Base-by-base conservation (phyloP, 2,797 vertebrate genomes). In the Myotis planiceps region DNA sequence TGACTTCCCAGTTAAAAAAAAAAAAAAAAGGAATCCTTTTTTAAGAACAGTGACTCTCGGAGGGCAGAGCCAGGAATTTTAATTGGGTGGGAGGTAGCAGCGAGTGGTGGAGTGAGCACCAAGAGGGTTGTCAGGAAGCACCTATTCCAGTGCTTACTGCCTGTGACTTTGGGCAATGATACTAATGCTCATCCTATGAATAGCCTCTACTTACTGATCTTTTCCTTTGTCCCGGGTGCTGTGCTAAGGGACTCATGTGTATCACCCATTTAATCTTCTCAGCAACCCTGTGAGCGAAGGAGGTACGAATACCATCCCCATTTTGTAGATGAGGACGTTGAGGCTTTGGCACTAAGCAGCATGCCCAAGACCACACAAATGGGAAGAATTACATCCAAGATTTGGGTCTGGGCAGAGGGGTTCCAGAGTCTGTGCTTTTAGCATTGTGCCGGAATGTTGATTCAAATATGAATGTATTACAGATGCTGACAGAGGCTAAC, bases 1-100 rank as follows among this genome's bases (percentile, higher is more conserved):
- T 94, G 49, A 88, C 83, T 97, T 97, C 95, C 42, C 76, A 92
- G 76, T 88, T 0, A 91, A 97, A 97, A 91, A 95, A 49, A 86
- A 0, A 95, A n/a, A 91, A 97, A 96, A 91, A 95, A 37, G 83
- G 0, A 95, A 55, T 96, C 94, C 25, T 60, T 95, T 96, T 85
- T 92, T 83, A 92, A 69, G 90, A 92, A 69, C 34, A 37, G 81
- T 68, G 93, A 60, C 85, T 96, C 82, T 97, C 29, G 0, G 63
- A 97, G 95, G 91, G 55, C 91, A 92, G 75, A 96, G 82, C 66
- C 72, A 58, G 79, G 85, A 93, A 93, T 96, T 94, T 80, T 96
- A 96, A 90, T 72, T 84, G 90, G 82, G 53, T 7, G 76, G 95
- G 81, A 76, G 53, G 66, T 39, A 63, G 66, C 58, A 53, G 51